phyloP scores from a whole-genome alignment of 2,797 vertebrate species.

The Moxostoma hubbsi region DNA sequence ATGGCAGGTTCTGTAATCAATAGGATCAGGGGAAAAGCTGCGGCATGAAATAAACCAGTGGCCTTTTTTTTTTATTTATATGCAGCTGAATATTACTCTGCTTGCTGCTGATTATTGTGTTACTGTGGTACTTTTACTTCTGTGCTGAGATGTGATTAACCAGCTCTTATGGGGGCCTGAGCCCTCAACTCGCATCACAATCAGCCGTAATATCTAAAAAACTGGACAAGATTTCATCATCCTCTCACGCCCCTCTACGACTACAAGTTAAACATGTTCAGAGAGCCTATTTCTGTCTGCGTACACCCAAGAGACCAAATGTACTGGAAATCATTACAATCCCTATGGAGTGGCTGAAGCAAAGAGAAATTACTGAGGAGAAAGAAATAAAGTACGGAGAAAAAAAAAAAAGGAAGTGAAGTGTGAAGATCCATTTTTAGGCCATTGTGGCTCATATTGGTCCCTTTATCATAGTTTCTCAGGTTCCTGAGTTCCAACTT shows the following conservation, averaged over 20 bases:
- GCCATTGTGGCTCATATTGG: constrained; percentile 44
- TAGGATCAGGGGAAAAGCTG: constrained; percentile 29
- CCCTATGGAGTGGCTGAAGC: constrained; percentile 30
- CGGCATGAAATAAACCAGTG: constrained; percentile 36
- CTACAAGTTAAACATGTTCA: constrained; percentile 42
- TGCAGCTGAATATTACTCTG: background rate
- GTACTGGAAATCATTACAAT: constrained; percentile 34
- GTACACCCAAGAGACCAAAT: constrained; percentile 9
- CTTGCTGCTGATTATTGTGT: constrained; percentile 40
- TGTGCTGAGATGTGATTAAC: constrained; percentile 50
- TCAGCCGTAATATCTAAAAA: constrained; percentile 43
- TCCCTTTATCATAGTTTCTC: constrained; percentile 45
- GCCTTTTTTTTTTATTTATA: constrained; percentile 28
- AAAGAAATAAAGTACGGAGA: constrained; percentile 1
- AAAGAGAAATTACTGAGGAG: constrained; percentile 32
- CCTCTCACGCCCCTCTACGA: constrained; percentile 19
- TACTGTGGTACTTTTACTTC: constrained; percentile 47
- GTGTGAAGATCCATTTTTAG: constrained; percentile 48
- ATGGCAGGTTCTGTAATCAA: constrained; percentile 25
- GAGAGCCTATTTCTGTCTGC: constrained; percentile 42
- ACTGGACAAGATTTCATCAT: constrained; percentile 36
- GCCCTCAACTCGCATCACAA: constrained; percentile 34
- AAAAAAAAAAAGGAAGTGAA: background rate
- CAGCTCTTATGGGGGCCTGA: constrained; percentile 28
- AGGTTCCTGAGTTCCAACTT: constrained; percentile 40